A percentile compares a stretch with the other conserved stretches of the same genome.
These are phyloP conservation scores for Thelaira solivaga DNA, from an alignment of 2,888 invertebrate species.

Conservation along the genomic window DNA sequence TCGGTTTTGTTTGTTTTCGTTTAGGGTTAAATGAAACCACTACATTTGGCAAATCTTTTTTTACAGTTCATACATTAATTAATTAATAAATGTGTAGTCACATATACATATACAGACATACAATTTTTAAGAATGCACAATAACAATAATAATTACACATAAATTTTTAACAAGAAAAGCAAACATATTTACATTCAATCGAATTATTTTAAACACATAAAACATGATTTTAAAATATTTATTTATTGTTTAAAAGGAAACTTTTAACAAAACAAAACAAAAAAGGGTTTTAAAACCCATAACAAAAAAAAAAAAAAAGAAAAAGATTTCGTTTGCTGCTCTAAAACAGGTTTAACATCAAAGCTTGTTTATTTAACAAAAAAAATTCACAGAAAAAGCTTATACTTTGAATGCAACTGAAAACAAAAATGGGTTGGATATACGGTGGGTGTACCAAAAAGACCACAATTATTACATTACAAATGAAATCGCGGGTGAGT, in stretches of 20 bases:
- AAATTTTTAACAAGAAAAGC: neutral
- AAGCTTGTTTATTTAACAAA: conserved; percentile 12
- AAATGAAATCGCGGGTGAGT: no score
- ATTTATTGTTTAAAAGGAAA: no score
- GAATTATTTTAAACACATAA: neutral
- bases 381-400: neutral
- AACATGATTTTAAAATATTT: conserved; percentile 2
- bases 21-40: conserved; percentile 10
- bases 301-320: neutral
- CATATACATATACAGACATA: no score
- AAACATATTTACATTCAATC: conserved; percentile 40
- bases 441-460: neutral
- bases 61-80: neutral
- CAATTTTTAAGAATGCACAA: conserved; percentile 7
- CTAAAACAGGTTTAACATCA: conserved; percentile 39
- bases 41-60: conserved; percentile 13
- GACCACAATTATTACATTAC: no score
- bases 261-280: neutral
- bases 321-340: conserved; percentile 1
- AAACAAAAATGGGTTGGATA: neutral
- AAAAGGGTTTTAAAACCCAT: conserved; percentile 17
- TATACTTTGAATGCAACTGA: conserved; percentile 9
- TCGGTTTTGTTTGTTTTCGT: no score
- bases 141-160: conserved; percentile 2
- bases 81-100: neutral